A percentile compares a stretch with the other conserved stretches of the same genome.
Conservation (phyloP, 2,888 invertebrate species). For the Heliconius hortense region DNA sequence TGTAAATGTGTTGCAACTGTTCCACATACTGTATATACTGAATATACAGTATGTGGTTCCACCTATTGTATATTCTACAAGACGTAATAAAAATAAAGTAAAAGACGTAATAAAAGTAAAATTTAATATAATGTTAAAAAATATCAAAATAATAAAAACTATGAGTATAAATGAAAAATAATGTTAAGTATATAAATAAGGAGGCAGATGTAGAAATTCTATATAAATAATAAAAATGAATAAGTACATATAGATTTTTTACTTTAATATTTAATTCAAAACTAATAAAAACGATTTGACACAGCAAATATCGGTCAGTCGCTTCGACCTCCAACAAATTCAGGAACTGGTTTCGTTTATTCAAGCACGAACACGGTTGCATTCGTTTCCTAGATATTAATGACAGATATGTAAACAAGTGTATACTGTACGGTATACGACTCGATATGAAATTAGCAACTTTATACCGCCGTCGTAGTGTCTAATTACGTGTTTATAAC, state of each 20-base stretch:
- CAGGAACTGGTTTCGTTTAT: constrained; percentile 37
- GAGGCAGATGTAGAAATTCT: background rate
- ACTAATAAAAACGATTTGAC: background rate
- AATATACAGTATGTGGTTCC: background rate
- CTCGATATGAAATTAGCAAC: constrained; percentile 51
- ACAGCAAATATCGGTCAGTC: constrained; percentile 18
- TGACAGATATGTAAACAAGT: constrained; percentile 35
- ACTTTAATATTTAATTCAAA: background rate
- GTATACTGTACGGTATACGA: constrained; percentile 22
- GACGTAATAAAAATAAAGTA: background rate
- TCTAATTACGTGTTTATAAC: constrained; percentile 51
- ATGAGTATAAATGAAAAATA: background rate
- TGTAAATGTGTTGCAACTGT: constrained; percentile 1
- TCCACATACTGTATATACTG: constrained; percentile 3
- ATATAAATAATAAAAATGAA: background rate
- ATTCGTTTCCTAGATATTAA: constrained; percentile 41
- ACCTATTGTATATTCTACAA: background rate
- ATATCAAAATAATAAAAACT: too few relatives aligned
- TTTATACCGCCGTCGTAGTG: constrained; percentile 49
- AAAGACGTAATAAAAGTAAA: too few relatives aligned
- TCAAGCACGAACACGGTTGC: constrained; percentile 35
- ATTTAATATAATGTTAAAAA: background rate
- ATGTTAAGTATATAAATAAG: background rate
- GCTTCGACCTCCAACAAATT: constrained; percentile 23
- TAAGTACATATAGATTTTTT: background rate